Evolutionary conservation across 2,113 vertebrate genomes (phyloP).

Genomic region (Paramisgurnus dabryanus): DNA sequence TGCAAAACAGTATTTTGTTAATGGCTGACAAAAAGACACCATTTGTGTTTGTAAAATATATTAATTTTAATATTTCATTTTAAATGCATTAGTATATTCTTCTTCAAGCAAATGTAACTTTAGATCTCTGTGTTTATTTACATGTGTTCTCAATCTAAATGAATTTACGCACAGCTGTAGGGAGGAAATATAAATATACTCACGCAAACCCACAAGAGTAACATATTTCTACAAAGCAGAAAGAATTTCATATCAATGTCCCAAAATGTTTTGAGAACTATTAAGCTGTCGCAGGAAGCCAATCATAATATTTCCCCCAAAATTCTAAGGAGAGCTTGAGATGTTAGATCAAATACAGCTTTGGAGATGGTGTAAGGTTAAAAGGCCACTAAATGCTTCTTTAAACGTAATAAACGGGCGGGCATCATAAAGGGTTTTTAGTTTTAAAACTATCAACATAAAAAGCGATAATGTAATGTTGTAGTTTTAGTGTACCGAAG

Average conservation of each 20-base stretch:
- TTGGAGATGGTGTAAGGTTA: conserved; percentile 30
- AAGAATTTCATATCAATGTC: conserved; percentile 28
- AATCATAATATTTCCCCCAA: conserved; percentile 37
- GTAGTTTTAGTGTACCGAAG: not conserved
- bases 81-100: conserved; percentile 25
- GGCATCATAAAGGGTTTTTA: not conserved
- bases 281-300: conserved; percentile 30
- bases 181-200: conserved; percentile 24
- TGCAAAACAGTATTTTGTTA: not conserved
- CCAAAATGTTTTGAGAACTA: conserved; percentile 34
- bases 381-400: conserved; percentile 29
- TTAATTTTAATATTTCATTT: conserved; percentile 3
- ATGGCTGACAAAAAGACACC: not conserved
- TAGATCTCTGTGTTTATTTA: conserved; percentile 11
- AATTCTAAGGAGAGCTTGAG: conserved; percentile 10
- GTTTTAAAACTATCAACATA: not conserved
- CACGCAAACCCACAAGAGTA: conserved; percentile 15
- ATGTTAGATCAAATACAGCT: conserved; percentile 26
- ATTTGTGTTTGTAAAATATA: conserved; percentile 3
- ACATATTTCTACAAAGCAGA: conserved; percentile 37
- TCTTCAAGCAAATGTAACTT: conserved; percentile 14
- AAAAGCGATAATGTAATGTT: not conserved
- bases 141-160: conserved; percentile 19
- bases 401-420: not conserved
- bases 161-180: conserved; percentile 24